Evolutionary conservation across 2,888 invertebrate species (phyloP).

Genomic region (Cremastinae sp.): DNA sequence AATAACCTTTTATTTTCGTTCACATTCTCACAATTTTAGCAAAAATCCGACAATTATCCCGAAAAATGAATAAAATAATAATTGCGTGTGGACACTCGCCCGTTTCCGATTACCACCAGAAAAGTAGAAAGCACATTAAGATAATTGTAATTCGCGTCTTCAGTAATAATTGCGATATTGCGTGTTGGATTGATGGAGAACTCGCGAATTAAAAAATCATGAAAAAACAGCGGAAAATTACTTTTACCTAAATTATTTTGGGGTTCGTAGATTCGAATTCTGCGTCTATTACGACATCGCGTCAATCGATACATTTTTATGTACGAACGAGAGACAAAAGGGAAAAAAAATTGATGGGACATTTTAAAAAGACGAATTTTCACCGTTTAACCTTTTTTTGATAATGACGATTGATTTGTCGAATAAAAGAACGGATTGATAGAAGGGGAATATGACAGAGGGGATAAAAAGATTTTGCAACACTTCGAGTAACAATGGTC

Average conservation of each 20-base stretch:
- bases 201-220: not conserved
- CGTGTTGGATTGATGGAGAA: not conserved
- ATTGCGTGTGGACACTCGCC: constrained; percentile 24
- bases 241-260: constrained; percentile 11
- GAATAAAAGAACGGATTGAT: constrained; percentile 4
- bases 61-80: constrained; percentile 57
- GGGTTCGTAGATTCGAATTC: too few species aligned
- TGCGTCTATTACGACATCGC: too few species aligned
- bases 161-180: not conserved
- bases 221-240: not conserved
- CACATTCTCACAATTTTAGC: too few species aligned
- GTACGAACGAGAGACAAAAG: too few species aligned
- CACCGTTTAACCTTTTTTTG: constrained; percentile 33
- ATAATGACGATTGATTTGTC: constrained; percentile 28
- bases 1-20: not conserved
- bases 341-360: too few species aligned
- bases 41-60: too few species aligned
- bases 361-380: too few species aligned
- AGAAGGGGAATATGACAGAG: not conserved
- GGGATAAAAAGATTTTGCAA: constrained; percentile 51
- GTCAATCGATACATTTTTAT: too few species aligned
- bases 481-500: constrained; percentile 60
- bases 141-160: constrained; percentile 13
- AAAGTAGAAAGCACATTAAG: constrained; percentile 19
- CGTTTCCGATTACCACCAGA: not conserved